These are phyloP conservation scores for Microcebus ravelobensis DNA, from an alignment of 2,113 vertebrate species.

Conservation along the genomic window DNA sequence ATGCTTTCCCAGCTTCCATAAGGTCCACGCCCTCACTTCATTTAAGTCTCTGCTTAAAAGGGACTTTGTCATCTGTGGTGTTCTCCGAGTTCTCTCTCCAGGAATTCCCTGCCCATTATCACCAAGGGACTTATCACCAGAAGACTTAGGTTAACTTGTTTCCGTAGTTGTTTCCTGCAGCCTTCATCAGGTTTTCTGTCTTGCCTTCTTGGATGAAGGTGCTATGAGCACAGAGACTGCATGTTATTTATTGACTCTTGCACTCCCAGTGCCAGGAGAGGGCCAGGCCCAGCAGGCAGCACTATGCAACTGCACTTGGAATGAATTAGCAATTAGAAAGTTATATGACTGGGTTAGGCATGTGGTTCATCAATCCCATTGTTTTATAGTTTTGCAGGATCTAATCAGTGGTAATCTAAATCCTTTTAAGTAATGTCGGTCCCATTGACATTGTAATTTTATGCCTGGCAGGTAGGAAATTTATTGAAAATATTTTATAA, in stretches of 20 bases:
- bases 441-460: slow-evolving; percentile 31
- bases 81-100: background rate
- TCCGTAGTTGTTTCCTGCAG: background rate
- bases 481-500: slow-evolving; percentile 17
- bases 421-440: background rate
- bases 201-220: background rate
- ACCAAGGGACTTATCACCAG: background rate
- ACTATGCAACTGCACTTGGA: background rate
- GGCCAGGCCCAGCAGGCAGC: background rate
- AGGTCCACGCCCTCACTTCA: background rate
- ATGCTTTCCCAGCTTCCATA: background rate
- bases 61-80: rapidly evolving
- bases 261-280: background rate
- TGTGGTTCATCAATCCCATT: background rate
- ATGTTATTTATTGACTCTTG: background rate
- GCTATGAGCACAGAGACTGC: background rate
- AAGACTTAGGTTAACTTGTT: rapidly evolving
- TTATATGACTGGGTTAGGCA: background rate
- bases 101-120: background rate
- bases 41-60: background rate
- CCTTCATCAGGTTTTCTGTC: background rate
- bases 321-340: background rate
- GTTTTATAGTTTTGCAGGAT: background rate
- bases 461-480: background rate
- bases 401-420: background rate